phyloP scores from a whole-genome alignment of 35 echinoderm and acorn worm genomes.

The Acanthaster planci region DNA sequence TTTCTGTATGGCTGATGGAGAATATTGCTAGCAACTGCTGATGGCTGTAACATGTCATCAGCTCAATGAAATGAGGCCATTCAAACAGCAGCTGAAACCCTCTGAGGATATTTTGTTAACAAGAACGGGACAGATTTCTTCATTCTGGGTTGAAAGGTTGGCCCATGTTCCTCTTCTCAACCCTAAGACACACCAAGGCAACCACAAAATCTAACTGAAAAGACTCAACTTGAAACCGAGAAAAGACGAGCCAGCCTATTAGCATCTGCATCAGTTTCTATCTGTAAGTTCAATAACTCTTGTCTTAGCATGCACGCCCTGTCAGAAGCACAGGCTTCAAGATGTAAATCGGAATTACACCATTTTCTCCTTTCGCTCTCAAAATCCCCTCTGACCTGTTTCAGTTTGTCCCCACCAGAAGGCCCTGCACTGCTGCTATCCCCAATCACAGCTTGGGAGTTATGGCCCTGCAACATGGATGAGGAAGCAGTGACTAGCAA shows the following conservation, averaged over 20 bases:
- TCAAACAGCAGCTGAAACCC: no score
- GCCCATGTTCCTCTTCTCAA: no score
- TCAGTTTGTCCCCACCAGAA: neutral
- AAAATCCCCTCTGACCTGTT: conserved; percentile 16
- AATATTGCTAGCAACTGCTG: no score
- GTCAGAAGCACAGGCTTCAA: neutral
- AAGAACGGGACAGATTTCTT: no score
- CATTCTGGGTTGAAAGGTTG: no score
- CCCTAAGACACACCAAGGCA: no score
- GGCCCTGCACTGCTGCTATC: neutral
- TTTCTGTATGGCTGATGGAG: no score
- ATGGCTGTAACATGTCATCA: no score
- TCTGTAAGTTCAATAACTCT: neutral
- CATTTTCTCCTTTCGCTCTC: neutral
- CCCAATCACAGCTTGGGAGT: neutral
- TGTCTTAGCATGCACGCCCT: neutral
- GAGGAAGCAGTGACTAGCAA: neutral
- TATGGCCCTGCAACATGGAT: conserved; percentile 2
- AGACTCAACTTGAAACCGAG: no score
- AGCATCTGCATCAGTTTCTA: neutral
- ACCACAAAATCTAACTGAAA: no score
- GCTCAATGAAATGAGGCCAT: no score
- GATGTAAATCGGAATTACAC: neutral
- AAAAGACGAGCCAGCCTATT: neutral
- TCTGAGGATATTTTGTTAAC: no score